Percentiles rank a stretch among this genome's conserved stretches.
Evolutionary conservation across 2,888 invertebrate genomes (phyloP).

Genomic region (Andrena praecox): DNA sequence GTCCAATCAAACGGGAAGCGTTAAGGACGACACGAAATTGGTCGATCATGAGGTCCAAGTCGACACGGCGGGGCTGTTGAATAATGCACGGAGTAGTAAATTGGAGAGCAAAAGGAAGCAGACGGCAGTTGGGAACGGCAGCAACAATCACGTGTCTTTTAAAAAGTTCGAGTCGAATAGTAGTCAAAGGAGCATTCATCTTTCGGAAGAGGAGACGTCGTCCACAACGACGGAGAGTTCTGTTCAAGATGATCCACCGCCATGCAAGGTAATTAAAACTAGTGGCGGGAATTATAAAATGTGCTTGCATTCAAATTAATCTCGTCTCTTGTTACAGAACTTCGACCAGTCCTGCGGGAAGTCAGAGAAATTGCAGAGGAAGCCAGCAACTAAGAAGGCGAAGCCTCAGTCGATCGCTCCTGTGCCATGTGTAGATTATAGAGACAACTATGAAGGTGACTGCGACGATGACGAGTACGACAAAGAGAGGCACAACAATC

Average conservation of each 20-base stretch:
- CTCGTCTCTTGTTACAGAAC: constrained; percentile 55
- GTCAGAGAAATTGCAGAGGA: constrained; percentile 79
- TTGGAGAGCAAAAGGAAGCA: constrained; percentile 77
- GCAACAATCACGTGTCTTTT: constrained; percentile 76
- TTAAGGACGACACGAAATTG: constrained; percentile 78
- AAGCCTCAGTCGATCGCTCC: constrained; percentile 76
- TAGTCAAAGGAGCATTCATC: constrained; percentile 81
- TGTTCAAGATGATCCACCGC: constrained; percentile 86
- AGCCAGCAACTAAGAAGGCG: constrained; percentile 78
- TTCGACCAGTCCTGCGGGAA: constrained; percentile 77
- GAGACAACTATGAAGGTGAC: constrained; percentile 85
- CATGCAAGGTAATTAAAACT: constrained; percentile 60
- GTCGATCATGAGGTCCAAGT: constrained; percentile 84
- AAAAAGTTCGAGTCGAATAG: constrained; percentile 81
- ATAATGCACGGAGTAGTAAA: constrained; percentile 63
- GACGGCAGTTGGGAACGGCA: constrained; percentile 63
- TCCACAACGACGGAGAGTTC: constrained; percentile 91
- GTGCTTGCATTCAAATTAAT: background rate
- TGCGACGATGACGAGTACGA: constrained; percentile 85
- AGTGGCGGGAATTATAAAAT: background rate
- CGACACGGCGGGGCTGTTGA: constrained; percentile 65
- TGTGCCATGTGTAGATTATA: constrained; percentile 82
- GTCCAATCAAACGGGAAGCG: constrained; percentile 45
- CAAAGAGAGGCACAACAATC: constrained; percentile 80
- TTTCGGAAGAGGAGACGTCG: constrained; percentile 89